Base-by-base conservation (phyloP, 2,113 vertebrate genomes). In the Nesospiza acunhae region DNA sequence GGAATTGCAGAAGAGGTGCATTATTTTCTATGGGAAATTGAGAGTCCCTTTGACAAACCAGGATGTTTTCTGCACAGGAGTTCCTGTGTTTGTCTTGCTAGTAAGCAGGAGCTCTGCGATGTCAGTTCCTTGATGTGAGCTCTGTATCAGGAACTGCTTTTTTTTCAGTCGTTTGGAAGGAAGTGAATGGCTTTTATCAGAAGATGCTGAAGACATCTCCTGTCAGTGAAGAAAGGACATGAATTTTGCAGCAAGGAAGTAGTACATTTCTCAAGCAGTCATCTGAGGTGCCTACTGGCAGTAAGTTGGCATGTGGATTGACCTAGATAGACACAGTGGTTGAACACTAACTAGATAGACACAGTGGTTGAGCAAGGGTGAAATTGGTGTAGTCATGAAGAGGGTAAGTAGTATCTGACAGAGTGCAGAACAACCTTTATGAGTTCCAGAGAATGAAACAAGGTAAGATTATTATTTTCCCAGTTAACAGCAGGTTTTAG, bases 11-110 rank as follows among this genome's bases (percentile, higher is more conserved):
- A 80, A 64, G n/a, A 84, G 27, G 44, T 33, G 14, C 14, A 2
- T 44, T 62, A 84, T 78, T 82, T 74, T 87, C 74, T 70, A 7
- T 73, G 84, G 81, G 69, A 84, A 89, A 18, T 14, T 22, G n/a
- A 49, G 64, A 86, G 42, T 89, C 35, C 41, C 27, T 91, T 46
- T 86, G 46, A 59, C 30, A 55, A 84, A 84, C 27, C 84, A 89
- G 64, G 80, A 81, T 89, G 89, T 63, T 73, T 67, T 87, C 72
- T 53, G 68, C 39, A 19, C 37, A 33, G 15, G 73, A 87, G 68
- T 94, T 96, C 77, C 83, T 95, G 79, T 94, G 68, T 93, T 95
- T 91, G 87, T 70, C 74, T 70, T 84, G 56, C 56, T 33, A 23
- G 26, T 56, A 49, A 70, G 59, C 72, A 53, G 59, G 49, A 47